These are phyloP conservation scores for Thaleichthys pacificus DNA, from an alignment of 2,797 vertebrate species.

Conservation along the genomic window DNA sequence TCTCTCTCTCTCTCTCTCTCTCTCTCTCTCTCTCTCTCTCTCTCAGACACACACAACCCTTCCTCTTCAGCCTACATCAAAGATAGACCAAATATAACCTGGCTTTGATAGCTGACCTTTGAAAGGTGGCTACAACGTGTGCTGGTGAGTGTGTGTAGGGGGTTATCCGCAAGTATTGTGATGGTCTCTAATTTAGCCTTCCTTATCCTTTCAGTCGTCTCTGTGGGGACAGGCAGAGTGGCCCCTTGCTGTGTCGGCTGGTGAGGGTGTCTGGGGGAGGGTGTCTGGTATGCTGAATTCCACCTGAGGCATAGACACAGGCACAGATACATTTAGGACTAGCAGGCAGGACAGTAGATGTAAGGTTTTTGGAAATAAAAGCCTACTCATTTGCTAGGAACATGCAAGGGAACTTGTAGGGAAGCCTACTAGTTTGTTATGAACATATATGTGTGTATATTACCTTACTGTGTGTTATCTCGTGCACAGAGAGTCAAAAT, in stretches of 20 bases:
- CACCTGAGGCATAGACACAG: slow-evolving; percentile 20
- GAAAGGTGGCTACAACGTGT: slow-evolving; percentile 51
- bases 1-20: not conserved
- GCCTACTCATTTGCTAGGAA: not conserved
- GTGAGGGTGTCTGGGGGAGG: slow-evolving; percentile 4
- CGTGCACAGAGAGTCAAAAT: no score
- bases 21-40: no score
- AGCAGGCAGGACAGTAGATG: slow-evolving; percentile 9
- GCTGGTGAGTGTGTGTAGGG: slow-evolving; percentile 20
- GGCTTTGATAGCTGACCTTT: slow-evolving; percentile 75
- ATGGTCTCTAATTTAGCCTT: slow-evolving; percentile 23
- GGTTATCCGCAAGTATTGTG: slow-evolving; percentile 42
- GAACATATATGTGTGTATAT: no score
- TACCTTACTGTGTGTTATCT: no score
- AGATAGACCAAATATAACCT: slow-evolving; percentile 68
- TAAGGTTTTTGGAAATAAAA: slow-evolving; percentile 16
- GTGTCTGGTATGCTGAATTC: slow-evolving; percentile 50
- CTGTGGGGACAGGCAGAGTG: not conserved
- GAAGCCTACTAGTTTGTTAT: no score
- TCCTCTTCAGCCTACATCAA: slow-evolving; percentile 40
- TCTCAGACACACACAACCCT: not conserved
- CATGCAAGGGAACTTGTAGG: no score
- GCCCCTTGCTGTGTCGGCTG: not conserved
- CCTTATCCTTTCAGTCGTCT: slow-evolving; percentile 31
- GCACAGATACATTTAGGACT: slow-evolving; percentile 29